phyloP scores from a whole-genome alignment of 1,140 invertebrate genomes.

The Metopolophium dirhodum region DNA sequence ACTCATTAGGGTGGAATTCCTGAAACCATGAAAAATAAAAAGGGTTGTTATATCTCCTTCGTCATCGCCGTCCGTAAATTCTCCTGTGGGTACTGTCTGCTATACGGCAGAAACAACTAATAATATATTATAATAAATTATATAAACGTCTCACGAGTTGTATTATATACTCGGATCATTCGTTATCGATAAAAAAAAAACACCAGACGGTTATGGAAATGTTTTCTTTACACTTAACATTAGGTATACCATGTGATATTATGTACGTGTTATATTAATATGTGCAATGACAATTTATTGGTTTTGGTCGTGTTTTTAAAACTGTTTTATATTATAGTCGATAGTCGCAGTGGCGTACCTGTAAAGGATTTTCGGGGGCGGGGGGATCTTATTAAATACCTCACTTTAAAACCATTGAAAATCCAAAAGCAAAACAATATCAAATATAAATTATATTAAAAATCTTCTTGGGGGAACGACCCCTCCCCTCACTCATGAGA shows the following conservation, averaged over 20 bases:
- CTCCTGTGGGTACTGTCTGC: neutral
- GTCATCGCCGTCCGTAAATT: neutral
- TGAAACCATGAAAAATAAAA: neutral
- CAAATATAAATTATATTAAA: no score
- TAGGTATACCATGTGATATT: neutral
- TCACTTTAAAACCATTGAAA: no score
- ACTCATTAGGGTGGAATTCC: neutral
- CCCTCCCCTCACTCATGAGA: no score
- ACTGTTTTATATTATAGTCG: neutral
- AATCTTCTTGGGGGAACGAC: no score
- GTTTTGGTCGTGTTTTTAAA: neutral
- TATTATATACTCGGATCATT: neutral
- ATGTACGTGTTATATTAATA: neutral
- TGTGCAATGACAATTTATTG: neutral
- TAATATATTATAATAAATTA: constrained; percentile 16
- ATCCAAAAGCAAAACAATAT: no score
- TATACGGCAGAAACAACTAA: neutral
- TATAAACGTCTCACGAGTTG: neutral
- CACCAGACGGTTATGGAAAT: neutral
- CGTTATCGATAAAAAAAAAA: neutral
- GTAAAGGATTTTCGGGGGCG: no score
- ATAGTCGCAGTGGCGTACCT: neutral
- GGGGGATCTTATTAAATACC: no score
- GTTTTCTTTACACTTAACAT: neutral
- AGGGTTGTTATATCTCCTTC: neutral